phyloP scores from a whole-genome alignment of 1,140 invertebrate genomes.

The Hycleus phaleratus region DNA sequence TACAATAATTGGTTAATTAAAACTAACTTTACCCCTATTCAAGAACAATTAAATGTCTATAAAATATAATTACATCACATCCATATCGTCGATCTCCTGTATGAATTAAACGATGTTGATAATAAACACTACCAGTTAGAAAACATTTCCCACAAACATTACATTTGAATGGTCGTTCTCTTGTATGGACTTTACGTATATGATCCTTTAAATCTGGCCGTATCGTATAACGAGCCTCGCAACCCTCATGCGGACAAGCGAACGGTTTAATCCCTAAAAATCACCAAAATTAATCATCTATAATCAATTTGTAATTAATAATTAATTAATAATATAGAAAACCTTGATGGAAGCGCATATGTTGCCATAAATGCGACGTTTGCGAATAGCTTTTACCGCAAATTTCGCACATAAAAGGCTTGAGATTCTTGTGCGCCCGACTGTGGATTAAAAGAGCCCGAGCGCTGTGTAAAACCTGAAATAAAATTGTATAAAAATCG shows the following conservation, averaged over 20 bases:
- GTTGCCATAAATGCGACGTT: conserved; percentile 54
- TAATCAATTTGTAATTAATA: too few species aligned
- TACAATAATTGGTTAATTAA: not conserved
- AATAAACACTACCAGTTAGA: conserved; percentile 62
- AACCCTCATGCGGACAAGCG: conserved; percentile 50
- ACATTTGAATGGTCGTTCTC: conserved; percentile 64
- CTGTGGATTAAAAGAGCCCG: conserved; percentile 42
- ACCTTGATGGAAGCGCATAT: conserved; percentile 53
- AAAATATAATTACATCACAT: conserved; percentile 49
- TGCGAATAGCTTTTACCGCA: conserved; percentile 54
- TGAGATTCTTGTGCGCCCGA: conserved; percentile 42
- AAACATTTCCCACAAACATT: conserved; percentile 64
- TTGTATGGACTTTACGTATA: conserved; percentile 55
- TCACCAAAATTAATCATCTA: not conserved
- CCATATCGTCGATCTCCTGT: conserved; percentile 72
- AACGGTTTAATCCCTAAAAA: conserved; percentile 51
- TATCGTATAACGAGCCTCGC: conserved; percentile 55
- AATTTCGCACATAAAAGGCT: conserved; percentile 52
- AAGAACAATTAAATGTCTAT: not conserved
- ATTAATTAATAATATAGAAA: not conserved
- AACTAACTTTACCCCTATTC: not conserved
- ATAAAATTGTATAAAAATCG: conserved; percentile 20
- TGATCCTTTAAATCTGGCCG: conserved; percentile 61
- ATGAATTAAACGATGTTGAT: conserved; percentile 68
- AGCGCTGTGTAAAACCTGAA: conserved; percentile 39